Evolutionary conservation across 2,113 vertebrate species (phyloP), one percentile per base, ranked within the genome.

Genomic region (Gnathonemus echidnorhynchus): DNA sequence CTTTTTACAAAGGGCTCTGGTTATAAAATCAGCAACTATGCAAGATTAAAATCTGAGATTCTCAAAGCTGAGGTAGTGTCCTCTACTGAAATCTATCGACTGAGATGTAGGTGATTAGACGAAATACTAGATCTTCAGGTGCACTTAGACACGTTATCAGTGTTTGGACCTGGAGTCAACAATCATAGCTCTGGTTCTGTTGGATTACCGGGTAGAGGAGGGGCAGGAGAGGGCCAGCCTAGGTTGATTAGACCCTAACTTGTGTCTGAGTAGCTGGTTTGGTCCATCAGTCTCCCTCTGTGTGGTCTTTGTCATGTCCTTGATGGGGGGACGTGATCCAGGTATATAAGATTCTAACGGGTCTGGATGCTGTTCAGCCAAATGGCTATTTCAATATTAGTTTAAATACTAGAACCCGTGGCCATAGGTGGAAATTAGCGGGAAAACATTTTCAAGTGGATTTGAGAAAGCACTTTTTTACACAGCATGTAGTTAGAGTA

Each of bases 31-130:
- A 77, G 58, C 45, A 66, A 74, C 89, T 49, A 13, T 87, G 84
- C 45, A 52, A 35, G 24, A 90, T 77, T 90, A 35, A 90, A 90
- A 90, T 77, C 85, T 45, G 31, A 66, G 66, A 42, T 27, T 70
- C 77, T 52, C 13, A 56, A 5, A 10, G 5, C 17, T 5, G 85
- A 74, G 62, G 46, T 53, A 87, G 19, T 17, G 42, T 53, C 1
- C 9, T 19, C 58, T 13, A 17, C 52, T 53, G 15, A 52, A n/a
- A 15, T 19, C 5, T 74, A 87, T 74, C 70, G 58, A 35, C n/a
- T 48, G 45, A 50, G 52, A 21, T 19, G 49, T 35, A 66, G 62
- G 27, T 70, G 9, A 70, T 70, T 70, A 31, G 62, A 70, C 1
- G 27, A 70, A 56, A 31, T 70, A 31, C 10, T 70, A 70, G 9